Evolutionary conservation across 1,140 invertebrate genomes (phyloP).

Genomic region (Zaprionus ornatus): DNA sequence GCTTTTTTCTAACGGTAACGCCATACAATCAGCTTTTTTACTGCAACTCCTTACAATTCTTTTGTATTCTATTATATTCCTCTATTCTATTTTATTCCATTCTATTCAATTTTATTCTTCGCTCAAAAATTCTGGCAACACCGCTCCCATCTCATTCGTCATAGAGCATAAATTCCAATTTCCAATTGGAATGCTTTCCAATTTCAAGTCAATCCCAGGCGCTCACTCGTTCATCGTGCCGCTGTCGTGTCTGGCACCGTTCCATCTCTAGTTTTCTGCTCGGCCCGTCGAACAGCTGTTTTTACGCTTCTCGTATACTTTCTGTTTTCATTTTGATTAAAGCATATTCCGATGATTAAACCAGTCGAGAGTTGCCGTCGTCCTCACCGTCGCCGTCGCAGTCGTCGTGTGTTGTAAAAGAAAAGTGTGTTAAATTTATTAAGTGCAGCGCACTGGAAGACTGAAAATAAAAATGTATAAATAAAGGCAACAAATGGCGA

Average conservation of each 20-base stretch:
- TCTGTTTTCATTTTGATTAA: conserved; percentile 77
- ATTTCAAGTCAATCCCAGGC: not conserved
- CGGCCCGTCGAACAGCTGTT: conserved; percentile 65
- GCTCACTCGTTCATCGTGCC: not conserved
- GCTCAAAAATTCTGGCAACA: no score
- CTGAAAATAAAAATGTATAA: conserved; percentile 11
- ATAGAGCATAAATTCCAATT: not conserved
- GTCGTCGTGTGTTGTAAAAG: conserved; percentile 37
- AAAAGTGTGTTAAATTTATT: conserved; percentile 9
- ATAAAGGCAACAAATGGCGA: conserved; percentile 1
- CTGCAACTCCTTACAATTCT: no score
- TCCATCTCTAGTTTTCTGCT: conserved; percentile 43
- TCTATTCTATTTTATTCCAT: no score
- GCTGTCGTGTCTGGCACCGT: conserved; percentile 22
- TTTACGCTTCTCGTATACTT: conserved; percentile 69
- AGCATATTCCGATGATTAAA: conserved; percentile 72
- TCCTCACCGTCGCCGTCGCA: conserved; percentile 44
- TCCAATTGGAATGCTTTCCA: not conserved
- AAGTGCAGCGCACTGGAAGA: not conserved
- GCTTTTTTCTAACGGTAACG: no score
- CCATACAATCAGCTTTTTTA: no score
- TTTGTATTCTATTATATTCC: no score
- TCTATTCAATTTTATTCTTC: no score
- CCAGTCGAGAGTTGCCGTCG: conserved; percentile 53
- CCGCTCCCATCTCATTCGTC: not conserved